Conservation (phyloP, 2,888 invertebrate genomes). For the Hypena proboscidalis region DNA sequence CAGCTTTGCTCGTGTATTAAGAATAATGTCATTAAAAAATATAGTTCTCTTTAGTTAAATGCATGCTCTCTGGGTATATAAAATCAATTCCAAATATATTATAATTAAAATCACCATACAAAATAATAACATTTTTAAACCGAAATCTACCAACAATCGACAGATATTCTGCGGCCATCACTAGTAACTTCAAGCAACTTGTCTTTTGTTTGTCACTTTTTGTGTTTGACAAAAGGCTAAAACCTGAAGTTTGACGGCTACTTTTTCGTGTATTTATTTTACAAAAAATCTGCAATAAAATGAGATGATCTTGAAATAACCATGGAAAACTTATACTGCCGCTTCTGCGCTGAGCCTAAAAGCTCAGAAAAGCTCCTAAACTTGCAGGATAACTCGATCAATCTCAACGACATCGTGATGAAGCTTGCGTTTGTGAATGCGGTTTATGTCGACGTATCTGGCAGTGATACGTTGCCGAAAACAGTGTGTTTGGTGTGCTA, state of each 20-base stretch:
- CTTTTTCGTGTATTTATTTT: constrained; percentile 30
- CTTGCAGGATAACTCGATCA: constrained; percentile 51
- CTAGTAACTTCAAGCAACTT: too few species aligned
- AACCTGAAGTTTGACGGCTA: constrained; percentile 35
- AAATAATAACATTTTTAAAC: too few species aligned
- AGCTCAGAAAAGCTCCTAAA: constrained; percentile 61
- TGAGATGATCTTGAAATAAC: constrained; percentile 45
- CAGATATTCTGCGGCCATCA: too few species aligned
- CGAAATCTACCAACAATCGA: too few species aligned
- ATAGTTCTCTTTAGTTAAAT: too few species aligned
- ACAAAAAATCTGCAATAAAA: constrained; percentile 14
- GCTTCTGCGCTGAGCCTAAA: constrained; percentile 70
- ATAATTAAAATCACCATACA: too few species aligned
- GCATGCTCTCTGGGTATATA: too few species aligned
- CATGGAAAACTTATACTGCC: constrained; percentile 60
- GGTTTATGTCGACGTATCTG: constrained; percentile 65
- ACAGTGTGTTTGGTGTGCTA: constrained; percentile 72
- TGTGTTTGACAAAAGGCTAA: constrained; percentile 34
- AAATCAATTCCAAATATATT: too few species aligned
- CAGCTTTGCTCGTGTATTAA: too few species aligned
- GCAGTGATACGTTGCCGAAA: constrained; percentile 60
- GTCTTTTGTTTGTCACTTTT: constrained; percentile 22
- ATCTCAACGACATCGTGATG: constrained; percentile 55
- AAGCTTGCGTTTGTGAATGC: constrained; percentile 71
- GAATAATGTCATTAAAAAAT: too few species aligned